Conservation (phyloP, 2,113 vertebrate species). For the Ginglymostoma cirratum region DNA sequence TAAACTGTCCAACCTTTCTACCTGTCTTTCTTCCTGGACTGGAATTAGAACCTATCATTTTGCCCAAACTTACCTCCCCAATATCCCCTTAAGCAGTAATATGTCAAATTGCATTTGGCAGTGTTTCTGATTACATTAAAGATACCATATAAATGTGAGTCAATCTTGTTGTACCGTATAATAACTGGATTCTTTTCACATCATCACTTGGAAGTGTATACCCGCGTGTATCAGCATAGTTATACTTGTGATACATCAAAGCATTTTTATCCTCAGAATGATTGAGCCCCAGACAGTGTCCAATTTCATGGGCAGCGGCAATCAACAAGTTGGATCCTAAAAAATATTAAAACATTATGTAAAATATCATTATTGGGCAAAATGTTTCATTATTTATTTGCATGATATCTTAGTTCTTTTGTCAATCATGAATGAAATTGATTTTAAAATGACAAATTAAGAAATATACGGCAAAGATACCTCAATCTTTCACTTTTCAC, state of each 20-base stretch:
- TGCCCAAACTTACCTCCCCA: no score
- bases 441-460: background rate
- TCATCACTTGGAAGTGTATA: slow-evolving; percentile 64
- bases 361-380: background rate
- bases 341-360: background rate
- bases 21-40: no score
- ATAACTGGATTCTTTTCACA: slow-evolving; percentile 59
- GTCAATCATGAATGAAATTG: background rate
- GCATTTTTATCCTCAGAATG: slow-evolving; percentile 58
- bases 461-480: background rate
- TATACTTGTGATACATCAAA: slow-evolving; percentile 68
- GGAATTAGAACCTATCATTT: no score
- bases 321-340: slow-evolving; percentile 64
- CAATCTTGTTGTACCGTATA: slow-evolving; percentile 57
- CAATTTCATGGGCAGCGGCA: slow-evolving; percentile 73
- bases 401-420: background rate
- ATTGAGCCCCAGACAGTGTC: slow-evolving; percentile 69
- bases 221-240: slow-evolving; percentile 46
- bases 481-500: background rate
- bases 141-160: background rate
- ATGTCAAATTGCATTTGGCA: no score
- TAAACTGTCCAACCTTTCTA: no score
- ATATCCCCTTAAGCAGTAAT: no score
- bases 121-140: background rate
- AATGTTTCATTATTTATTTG: background rate